Evolutionary conservation across 2,888 invertebrate species (phyloP), one percentile per base, ranked within the genome.

Genomic region (Epinotia brunnichana): DNA sequence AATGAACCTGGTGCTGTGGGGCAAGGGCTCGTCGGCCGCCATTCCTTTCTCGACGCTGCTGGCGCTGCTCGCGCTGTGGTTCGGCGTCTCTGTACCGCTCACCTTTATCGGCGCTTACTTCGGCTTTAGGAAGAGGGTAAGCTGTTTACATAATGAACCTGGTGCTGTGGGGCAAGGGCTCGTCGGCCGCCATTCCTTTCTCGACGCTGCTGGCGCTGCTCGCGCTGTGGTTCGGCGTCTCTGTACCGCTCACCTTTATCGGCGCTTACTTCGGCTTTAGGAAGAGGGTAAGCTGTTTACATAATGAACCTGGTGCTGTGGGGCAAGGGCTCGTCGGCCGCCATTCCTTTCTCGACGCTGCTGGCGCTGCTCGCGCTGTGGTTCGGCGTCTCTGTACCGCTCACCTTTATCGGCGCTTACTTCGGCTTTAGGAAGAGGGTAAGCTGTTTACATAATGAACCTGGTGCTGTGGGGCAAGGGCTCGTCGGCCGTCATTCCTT

Each of bases 71-170:
- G 97, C 98, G 0, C 95, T 99, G 35, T 99, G 99, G 99, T 97
- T 99, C 90, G 97, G 98, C 68, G 98, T 99, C n/a, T 99, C 99
- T 1, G 98, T 99, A 74, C 99, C 99, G 2, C 94, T 99, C 75
- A 99, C 99, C 2, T 99, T 99, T 89, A 96, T 99, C 77, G 99
- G 99, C 39, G 98, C 99, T 57, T 99, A 98, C 93, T 99, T 99
- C 90, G 99, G 99, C 76, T 99, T 99, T 92, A 24, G 21, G 21
- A 24, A 24, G 96, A 99, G 99, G n/a, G n/a, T n/a, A n/a, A n/a
- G n/a, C n/a, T n/a, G n/a, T n/a, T n/a, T n/a, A n/a, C 91, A 93
- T 98, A 59, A 97, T 99, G 96, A 99, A 99, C 93, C 94, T 99
- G 80, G 96, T 99, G 69, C 94, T 99, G 74, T 99, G 99, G 99